These are phyloP conservation scores for Cosmopolites sordidus DNA, from an alignment of 2,888 invertebrate genomes.

Conservation along the genomic window DNA sequence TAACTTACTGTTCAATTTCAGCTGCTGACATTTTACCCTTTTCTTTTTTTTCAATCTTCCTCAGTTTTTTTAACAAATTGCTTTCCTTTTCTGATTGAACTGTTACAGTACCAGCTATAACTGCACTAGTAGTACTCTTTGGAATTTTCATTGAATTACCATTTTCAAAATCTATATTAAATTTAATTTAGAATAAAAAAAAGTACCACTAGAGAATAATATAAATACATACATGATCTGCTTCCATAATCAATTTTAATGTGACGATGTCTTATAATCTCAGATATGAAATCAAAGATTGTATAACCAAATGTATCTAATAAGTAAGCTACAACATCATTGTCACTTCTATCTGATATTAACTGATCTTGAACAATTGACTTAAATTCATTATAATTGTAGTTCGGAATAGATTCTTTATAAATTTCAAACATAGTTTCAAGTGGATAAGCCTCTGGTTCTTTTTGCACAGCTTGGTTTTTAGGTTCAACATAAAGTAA, in stretches of 20 bases:
- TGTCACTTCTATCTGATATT: slow-evolving; percentile 38
- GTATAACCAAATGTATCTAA: slow-evolving; percentile 89
- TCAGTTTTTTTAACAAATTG: slow-evolving; percentile 65
- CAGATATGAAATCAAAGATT: slow-evolving; percentile 43
- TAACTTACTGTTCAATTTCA: slow-evolving; percentile 32
- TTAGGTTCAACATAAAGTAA: slow-evolving; percentile 29
- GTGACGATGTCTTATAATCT: slow-evolving; percentile 42
- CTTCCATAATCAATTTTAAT: slow-evolving; percentile 34
- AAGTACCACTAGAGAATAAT: background rate
- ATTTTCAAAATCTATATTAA: background rate
- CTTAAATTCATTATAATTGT: slow-evolving; percentile 37
- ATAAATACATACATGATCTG: background rate
- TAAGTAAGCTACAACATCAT: slow-evolving; percentile 73
- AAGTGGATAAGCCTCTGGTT: slow-evolving; percentile 28
- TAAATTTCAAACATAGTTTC: slow-evolving; percentile 36
- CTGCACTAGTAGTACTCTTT: slow-evolving; percentile 25
- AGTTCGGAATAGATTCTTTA: slow-evolving; percentile 34
- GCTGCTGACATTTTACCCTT: slow-evolving; percentile 37
- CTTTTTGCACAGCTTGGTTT: slow-evolving; percentile 4
- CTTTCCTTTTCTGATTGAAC: slow-evolving; percentile 83
- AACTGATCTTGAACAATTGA: slow-evolving; percentile 33
- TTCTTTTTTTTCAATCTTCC: slow-evolving; percentile 80
- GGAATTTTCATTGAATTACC: background rate
- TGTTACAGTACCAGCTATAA: slow-evolving; percentile 75
- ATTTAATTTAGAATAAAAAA: background rate